phyloP scores from a whole-genome alignment of 2,113 vertebrate species.

The Muntiacus muntjak region DNA sequence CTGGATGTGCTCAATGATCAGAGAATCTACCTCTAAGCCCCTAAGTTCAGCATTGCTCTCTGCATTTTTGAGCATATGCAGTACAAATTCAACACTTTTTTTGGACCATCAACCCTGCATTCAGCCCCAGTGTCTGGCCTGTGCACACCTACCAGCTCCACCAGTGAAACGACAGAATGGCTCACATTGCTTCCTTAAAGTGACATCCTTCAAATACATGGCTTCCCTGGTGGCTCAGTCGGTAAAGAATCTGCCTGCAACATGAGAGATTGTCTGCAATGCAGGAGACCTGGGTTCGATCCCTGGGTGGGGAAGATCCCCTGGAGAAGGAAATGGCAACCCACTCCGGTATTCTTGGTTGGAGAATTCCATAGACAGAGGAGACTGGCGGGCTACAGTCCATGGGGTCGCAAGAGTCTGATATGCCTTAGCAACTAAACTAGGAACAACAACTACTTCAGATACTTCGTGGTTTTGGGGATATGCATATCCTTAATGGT shows the following conservation, averaged over 20 bases:
- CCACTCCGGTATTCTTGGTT: not conserved
- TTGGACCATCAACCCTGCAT: not conserved
- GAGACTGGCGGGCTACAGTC: not conserved
- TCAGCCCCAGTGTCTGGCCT: not conserved
- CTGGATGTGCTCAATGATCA: not conserved
- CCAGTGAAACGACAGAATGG: not conserved
- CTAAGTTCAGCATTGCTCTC: not conserved
- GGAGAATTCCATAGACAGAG: not conserved
- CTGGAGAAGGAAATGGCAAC: not conserved
- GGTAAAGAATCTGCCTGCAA: not conserved
- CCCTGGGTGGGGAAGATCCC: not conserved
- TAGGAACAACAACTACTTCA: not conserved
- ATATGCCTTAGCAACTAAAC: not conserved
- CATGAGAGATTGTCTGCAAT: not conserved
- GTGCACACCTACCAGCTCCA: not conserved
- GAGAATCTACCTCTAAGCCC: not conserved
- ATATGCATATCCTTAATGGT: not conserved
- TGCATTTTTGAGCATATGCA: not conserved
- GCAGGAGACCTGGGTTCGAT: fast-evolving
- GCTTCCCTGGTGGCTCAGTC: not conserved
- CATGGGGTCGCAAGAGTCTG: not conserved
- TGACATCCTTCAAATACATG: not conserved
- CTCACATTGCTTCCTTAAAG: not conserved
- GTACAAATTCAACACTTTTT: not conserved
- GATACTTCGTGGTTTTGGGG: fast-evolving